phyloP scores from a whole-genome alignment of 2,888 invertebrate species.

The Oxytorus armatus region DNA sequence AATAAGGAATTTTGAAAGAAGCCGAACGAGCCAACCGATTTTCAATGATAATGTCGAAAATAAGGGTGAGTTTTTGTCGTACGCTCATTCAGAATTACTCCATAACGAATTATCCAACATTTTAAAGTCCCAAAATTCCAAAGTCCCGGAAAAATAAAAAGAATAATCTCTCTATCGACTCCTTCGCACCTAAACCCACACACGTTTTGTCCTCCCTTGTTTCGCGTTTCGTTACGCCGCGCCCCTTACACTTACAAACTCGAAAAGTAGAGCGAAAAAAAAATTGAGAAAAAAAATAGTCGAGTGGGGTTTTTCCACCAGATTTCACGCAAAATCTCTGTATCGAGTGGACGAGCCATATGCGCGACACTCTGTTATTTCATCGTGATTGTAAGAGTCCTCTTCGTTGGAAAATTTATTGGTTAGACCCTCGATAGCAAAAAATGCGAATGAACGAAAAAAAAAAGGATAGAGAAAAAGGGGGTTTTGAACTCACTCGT shows the following conservation, averaged over 20 bases:
- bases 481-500: conserved; percentile 56
- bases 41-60: conserved; percentile 13
- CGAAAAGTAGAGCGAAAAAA: conserved; percentile 23
- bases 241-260: background rate
- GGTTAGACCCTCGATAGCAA: conserved; percentile 23
- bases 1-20: background rate
- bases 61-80: background rate
- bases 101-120: background rate
- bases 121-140: background rate
- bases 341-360: conserved; percentile 48
- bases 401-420: conserved; percentile 48
- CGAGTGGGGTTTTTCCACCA: conserved; percentile 36
- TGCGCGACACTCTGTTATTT: conserved; percentile 57
- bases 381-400: conserved; percentile 25
- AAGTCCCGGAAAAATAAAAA: background rate
- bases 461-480: conserved; percentile 26
- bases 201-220: conserved; percentile 6
- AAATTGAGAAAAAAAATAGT: conserved; percentile 3
- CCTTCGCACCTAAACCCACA: background rate
- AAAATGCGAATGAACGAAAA: conserved; percentile 14
- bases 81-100: background rate
- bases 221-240: background rate
- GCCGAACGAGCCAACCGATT: conserved; percentile 28
- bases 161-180: conserved; percentile 11
- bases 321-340: conserved; percentile 39